Base-by-base conservation (phyloP, 2,888 invertebrate genomes). In the Scaptomyza flava region DNA sequence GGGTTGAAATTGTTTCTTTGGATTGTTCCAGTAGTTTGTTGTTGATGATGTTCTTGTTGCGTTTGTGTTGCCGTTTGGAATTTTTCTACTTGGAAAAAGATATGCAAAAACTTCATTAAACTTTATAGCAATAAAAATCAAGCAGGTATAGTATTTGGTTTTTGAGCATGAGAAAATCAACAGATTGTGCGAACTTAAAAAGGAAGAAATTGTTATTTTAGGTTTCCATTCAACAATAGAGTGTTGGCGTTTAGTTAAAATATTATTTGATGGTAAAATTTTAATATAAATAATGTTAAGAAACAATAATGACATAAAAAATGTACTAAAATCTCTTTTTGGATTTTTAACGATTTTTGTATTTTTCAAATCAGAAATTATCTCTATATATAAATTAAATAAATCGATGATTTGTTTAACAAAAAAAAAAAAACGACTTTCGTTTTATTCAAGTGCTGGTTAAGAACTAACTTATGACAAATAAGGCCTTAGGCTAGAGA, bases 71-170 rank as follows among this genome's bases (percentile, higher is more conserved):
- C 27, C 27, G 27, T 6, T 27, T 6, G 5, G 27, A 27, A 1
- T 27, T 27, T 6, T 6, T 38, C 6, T 38, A n/a, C 1, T 6
- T 12, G 43, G 11, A 23, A 27, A 11, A 36, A 34, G 36, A 11
- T 51, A 36, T 36, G 50, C 36, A 51, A 51, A 36, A 51, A 7
- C 20, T 50, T 9, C 7, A 23, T n/a, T 11, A 23, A 36, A 50
- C n/a, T 23, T 34, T 50, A 36, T 6, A 6, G 50, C 11, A 36
- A 34, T 36, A 9, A n/a, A 23, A 36, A 14, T 23, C 7, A 23
- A 50, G 23, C 23, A 23, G 23, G 2, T n/a, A 14, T n/a, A 4
- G 11, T 6, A 50, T n/a, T 34, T 48, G 17, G 11, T 12, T 34
- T 23, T n/a, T 12, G 17, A n/a, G 34, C 50, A 50, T n/a, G n/a